Evolutionary conservation across 2,113 vertebrate species (phyloP).

Genomic region (Suncus etruscus): DNA sequence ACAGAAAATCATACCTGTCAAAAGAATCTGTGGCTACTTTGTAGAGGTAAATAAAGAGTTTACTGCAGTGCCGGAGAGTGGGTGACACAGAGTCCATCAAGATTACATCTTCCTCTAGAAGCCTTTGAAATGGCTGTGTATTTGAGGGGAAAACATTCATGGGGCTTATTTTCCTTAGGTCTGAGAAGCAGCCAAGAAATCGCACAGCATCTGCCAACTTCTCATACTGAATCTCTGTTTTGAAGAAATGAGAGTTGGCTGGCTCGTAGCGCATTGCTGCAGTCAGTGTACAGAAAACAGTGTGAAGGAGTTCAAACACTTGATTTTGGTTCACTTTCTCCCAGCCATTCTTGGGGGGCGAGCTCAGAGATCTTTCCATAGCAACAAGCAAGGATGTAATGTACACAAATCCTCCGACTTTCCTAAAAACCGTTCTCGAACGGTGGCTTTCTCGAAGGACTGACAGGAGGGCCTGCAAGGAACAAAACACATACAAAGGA

Average conservation of each 20-base stretch:
- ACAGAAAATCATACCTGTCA: slow-evolving; percentile 91
- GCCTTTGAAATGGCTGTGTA: slow-evolving; percentile 95
- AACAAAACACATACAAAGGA: neutral
- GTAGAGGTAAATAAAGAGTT: slow-evolving; percentile 98
- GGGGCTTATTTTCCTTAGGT: slow-evolving; percentile 93
- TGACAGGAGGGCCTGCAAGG: slow-evolving; percentile 90
- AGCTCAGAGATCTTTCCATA: slow-evolving; percentile 96
- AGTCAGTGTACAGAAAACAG: slow-evolving; percentile 96
- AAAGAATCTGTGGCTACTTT: slow-evolving; percentile 99
- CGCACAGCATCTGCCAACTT: slow-evolving; percentile 98
- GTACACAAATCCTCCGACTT: slow-evolving; percentile 98
- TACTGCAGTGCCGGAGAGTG: slow-evolving; percentile 96
- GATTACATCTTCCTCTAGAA: slow-evolving; percentile 94
- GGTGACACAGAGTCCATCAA: slow-evolving; percentile 93
- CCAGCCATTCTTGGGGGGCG: slow-evolving; percentile 93
- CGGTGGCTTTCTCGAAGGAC: slow-evolving; percentile 97
- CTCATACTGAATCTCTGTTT: slow-evolving; percentile 98
- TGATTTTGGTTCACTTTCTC: slow-evolving; percentile 96
- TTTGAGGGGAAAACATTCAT: slow-evolving; percentile 94
- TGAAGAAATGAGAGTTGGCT: slow-evolving; percentile 98
- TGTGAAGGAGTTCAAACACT: slow-evolving; percentile 96
- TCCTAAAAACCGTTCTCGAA: slow-evolving; percentile 97
- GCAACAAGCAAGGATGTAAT: slow-evolving; percentile 97
- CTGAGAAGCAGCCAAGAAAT: slow-evolving; percentile 97
- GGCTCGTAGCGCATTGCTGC: slow-evolving; percentile 99